phyloP scores from a whole-genome alignment of 2,888 invertebrate genomes.

The Ceratothoa steindachneri region DNA sequence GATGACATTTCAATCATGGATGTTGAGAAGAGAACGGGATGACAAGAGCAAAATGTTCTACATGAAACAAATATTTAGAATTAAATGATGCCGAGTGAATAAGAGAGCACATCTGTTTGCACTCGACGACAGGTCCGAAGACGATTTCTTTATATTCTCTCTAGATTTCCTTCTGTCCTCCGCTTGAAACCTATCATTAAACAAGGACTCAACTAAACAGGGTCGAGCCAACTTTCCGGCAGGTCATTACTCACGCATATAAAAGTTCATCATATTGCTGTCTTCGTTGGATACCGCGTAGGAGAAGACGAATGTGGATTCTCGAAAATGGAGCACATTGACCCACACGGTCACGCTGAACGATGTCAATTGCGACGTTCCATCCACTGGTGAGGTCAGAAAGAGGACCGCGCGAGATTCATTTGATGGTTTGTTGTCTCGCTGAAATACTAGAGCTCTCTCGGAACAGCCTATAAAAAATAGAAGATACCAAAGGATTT shows the following conservation, averaged over 20 bases:
- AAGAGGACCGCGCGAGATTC: constrained; percentile 11
- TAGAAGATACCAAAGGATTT: not conserved
- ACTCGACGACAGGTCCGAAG: no score
- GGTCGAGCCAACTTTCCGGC: no score
- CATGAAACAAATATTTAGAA: no score
- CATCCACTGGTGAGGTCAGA: not conserved
- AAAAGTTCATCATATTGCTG: constrained; percentile 36
- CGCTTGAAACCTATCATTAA: no score
- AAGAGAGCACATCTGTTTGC: no score
- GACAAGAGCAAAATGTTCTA: no score
- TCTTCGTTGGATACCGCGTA: constrained; percentile 35
- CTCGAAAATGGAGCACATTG: constrained; percentile 29
- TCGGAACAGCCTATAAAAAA: not conserved
- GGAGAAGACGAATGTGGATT: constrained; percentile 36
- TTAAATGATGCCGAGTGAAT: no score
- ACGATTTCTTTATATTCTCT: no score
- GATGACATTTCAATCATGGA: no score
- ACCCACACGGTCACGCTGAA: constrained; percentile 16
- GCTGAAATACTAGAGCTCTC: constrained; percentile 4
- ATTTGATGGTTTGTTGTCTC: constrained; percentile 8
- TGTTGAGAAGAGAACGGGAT: no score
- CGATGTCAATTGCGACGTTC: not conserved
- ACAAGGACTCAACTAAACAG: no score
- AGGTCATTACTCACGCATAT: constrained; percentile 29
- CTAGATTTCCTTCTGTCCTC: no score